Base-by-base conservation (phyloP, 1,140 invertebrate genomes). In the Nasonia giraulti region DNA sequence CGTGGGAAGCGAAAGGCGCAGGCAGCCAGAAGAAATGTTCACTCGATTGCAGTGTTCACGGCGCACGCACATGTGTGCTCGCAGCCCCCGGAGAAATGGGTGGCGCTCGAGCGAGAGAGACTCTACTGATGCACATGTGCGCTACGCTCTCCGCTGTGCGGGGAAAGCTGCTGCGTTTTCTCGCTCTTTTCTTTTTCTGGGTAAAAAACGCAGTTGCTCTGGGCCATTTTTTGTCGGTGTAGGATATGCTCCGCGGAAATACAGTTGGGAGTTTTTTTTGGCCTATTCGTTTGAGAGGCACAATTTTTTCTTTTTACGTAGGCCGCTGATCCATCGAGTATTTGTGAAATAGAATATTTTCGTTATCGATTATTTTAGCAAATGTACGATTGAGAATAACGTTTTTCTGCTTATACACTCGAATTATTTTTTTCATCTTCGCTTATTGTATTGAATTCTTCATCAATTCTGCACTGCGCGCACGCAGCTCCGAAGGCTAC, bases 1-100 rank as follows among this genome's bases (percentile, higher is more conserved):
- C 89, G 89, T 90, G 89, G 90, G 89, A 89, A 91, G 88, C 87
- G 82, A 89, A 81, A 87, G 86, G 76, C 27, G 50, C 17, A 62
- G 55, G 76, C 40, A 27, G 68, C 6, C 69, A 62, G 37, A 80
- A 40, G 77, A 82, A 83, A 84, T 66, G 50, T 23, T 87, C 89
- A 4, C 50, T 17, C 50, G 50, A 14, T 20, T 62, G 55, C 55
- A 62, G 20, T 20, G 14, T 20, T 27, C 27, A 27, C 27, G 27
- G 27, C 27, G 87, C 88, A 44, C 86, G 62, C 75, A 87, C 87
- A 89, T 89, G 87, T 89, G 81, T 33, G 87, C 55, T 62, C 55
- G 55, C 55, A 71, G 69, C 69, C 69, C 14, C 69, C 17, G 20
- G 73, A 75, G 73, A 75, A 75, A 75, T 75, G 73, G 75, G n/a